Percentiles rank a stretch among this genome's conserved stretches.
Conservation (phyloP, 2,797 vertebrate species). For the Bradypodion ventrale region DNA sequence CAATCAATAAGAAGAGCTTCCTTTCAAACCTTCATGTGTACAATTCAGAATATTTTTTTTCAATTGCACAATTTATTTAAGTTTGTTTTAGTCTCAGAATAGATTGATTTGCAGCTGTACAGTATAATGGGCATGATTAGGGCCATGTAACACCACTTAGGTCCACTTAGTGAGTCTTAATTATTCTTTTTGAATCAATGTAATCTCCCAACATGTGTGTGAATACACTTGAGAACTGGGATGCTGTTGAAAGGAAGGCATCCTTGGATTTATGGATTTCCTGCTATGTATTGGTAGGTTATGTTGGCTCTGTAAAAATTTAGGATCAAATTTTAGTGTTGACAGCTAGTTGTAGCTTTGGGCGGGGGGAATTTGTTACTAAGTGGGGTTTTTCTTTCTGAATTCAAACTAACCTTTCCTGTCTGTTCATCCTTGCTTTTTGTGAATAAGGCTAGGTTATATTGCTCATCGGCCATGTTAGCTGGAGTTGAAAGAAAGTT, state of each 20-base stretch:
- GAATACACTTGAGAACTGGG: background rate
- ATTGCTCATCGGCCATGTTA: background rate
- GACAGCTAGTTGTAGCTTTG: background rate
- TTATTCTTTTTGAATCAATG: conserved; percentile 55
- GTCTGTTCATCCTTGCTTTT: background rate
- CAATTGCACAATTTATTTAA: conserved; percentile 26
- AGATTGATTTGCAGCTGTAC: conserved; percentile 39
- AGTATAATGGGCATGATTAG: conserved; percentile 60
- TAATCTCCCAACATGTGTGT: background rate
- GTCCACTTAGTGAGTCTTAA: conserved; percentile 40
- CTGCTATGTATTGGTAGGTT: background rate
- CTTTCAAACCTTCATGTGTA: background rate
- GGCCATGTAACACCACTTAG: conserved; percentile 34
- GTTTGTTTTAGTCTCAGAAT: conserved; percentile 48
- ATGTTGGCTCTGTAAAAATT: background rate
- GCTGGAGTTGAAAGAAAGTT: background rate
- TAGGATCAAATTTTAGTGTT: background rate
- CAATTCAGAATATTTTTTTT: background rate
- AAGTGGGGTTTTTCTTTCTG: background rate
- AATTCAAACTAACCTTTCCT: background rate
- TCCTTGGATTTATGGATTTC: background rate
- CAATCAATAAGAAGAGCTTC: background rate
- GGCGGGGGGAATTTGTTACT: background rate
- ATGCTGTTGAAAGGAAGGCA: background rate
- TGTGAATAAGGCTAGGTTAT: background rate